Evolutionary conservation across 2,797 vertebrate species (phyloP).

Genomic region (Xiphophorus birchmanni): DNA sequence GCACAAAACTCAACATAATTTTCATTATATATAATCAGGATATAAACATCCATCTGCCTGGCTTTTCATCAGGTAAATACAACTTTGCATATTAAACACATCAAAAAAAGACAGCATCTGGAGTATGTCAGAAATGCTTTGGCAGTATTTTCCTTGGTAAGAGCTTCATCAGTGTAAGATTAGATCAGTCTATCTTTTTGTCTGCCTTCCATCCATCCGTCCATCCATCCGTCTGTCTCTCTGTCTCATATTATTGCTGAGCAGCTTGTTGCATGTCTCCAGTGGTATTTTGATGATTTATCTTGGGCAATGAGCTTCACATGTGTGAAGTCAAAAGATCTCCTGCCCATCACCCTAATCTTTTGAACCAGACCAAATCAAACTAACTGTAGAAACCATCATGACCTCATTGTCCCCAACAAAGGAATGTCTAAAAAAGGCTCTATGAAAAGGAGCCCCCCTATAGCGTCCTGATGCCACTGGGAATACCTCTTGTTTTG

Average conservation of each 20-base stretch:
- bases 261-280: neutral
- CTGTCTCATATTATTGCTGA: neutral
- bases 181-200: neutral
- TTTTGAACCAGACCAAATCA: neutral
- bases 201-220: neutral
- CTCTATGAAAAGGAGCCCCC: neutral
- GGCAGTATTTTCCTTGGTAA: neutral
- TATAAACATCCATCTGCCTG: slow-evolving; percentile 61
- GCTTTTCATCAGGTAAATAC: slow-evolving; percentile 34
- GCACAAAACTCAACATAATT: slow-evolving; percentile 57
- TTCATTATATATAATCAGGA: slow-evolving; percentile 54
- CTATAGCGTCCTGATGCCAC: neutral
- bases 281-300: neutral
- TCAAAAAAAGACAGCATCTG: slow-evolving; percentile 5
- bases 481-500: neutral
- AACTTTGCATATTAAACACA: slow-evolving; percentile 26
- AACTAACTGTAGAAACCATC: neutral
- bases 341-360: neutral
- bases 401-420: neutral
- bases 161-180: neutral
- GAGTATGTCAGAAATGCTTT: slow-evolving; percentile 10
- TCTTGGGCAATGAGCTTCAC: neutral
- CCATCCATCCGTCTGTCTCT: neutral
- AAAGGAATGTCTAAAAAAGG: neutral
- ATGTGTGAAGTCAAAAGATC: neutral